Evolutionary conservation across 2,888 invertebrate species (phyloP).

Genomic region (Aphelenchoides bicaudatus): DNA sequence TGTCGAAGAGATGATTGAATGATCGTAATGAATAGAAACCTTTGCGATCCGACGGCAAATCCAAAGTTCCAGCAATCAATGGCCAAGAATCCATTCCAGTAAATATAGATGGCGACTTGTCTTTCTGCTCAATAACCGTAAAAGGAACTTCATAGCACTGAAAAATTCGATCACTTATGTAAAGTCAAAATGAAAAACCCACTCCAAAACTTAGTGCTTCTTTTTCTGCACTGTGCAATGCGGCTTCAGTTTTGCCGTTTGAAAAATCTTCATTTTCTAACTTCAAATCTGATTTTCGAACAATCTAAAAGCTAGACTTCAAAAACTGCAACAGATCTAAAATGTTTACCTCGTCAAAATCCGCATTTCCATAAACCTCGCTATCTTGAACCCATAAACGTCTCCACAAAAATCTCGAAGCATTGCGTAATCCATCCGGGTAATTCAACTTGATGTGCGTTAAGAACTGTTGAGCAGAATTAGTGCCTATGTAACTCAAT

Average conservation of each 20-base stretch:
- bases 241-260: not conserved
- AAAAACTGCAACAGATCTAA: not conserved
- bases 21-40: conserved; percentile 7
- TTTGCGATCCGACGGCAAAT: not conserved
- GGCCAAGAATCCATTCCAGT: conserved; percentile 16
- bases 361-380: not conserved
- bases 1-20: conserved; percentile 16
- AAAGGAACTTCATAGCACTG: not conserved
- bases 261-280: too few relatives aligned
- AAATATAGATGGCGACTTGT: not conserved
- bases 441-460: conserved; percentile 1
- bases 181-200: not conserved
- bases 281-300: not conserved
- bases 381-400: conserved; percentile 11
- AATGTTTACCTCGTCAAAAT: conserved; percentile 10
- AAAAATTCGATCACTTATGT: not conserved
- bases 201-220: not conserved
- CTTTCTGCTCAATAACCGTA: not conserved
- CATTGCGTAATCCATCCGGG: conserved; percentile 1
- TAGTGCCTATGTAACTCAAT: not conserved
- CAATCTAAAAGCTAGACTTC: conserved; percentile 6
- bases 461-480: conserved; percentile 14
- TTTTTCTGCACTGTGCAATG: not conserved
- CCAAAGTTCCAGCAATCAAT: conserved; percentile 1
- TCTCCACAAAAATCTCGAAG: conserved; percentile 14